Evolutionary conservation across 2,888 invertebrate species (phyloP), one percentile per base, ranked within the genome.

Genomic region (Creontiades dilutus): DNA sequence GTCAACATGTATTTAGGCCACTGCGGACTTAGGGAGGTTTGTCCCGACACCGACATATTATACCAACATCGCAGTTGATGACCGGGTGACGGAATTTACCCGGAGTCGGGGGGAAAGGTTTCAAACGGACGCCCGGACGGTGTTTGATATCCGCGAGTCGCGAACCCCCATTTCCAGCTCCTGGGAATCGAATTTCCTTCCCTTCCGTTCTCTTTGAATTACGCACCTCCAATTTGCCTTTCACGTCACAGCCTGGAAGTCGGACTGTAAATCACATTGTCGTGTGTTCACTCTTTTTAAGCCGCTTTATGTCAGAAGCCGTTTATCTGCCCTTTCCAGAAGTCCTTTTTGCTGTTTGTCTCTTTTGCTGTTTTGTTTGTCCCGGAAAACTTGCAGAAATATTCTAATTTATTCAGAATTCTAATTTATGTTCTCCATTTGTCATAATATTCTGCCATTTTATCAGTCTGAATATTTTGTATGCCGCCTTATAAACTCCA

Each of bases 81-180:
- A 52, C 11, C 52, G 7, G 37, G 37, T 7, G 7, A 2, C 37
- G 37, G 52, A 52, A 52, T 52, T 48, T 2, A 52, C 52, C 52
- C 52, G 2, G 37, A 37, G 37, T 37, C 7, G 37, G 2, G 37
- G n/a, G 37, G 7, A 37, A 37, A 37, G 37, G 37, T 37, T 52
- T 52, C 61, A 61, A 19, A 9, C 19, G 61, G n/a, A 61, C 61
- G 61, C 3, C n/a, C 19, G 61, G n/a, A 61, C 61, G 61, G 19
- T 61, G 61, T 61, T 61, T 61, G 61, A 61, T 61, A 61, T 61
- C 61, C n/a, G 61, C 61, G 61, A 19, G 61, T 61, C 61, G 61
- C n/a, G 61, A 61, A 61, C 61, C 61, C n/a, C 61, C 61, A 19
- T 61, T 61, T 61, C 61, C 61, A 61, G 61, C 61, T n/a, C 61